Evolutionary conservation across 2,888 invertebrate species (phyloP).

Genomic region (Odontothrips loti): DNA sequence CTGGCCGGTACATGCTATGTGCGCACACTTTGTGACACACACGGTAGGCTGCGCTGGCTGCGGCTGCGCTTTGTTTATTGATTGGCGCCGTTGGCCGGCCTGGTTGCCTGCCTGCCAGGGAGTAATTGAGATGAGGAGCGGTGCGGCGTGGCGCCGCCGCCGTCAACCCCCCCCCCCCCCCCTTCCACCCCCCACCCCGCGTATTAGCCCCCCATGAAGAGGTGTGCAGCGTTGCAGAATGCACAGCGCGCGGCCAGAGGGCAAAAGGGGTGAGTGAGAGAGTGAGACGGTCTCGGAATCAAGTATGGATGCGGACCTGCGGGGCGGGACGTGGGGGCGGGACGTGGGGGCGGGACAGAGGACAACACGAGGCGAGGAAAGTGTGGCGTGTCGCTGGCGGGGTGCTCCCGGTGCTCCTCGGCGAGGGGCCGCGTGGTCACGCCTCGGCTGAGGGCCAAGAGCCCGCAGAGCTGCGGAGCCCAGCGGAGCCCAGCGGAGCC

Average conservation of each 20-base stretch:
- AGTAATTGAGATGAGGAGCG: conserved; percentile 1
- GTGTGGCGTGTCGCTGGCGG: too few species aligned
- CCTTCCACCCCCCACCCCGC: background rate
- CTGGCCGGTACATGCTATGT: too few species aligned
- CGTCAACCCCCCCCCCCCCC: background rate
- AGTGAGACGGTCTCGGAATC: background rate
- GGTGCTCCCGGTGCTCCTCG: too few species aligned
- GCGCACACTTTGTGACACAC: too few species aligned
- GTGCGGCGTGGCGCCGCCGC: background rate
- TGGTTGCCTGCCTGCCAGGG: conserved; percentile 3
- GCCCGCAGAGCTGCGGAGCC: too few species aligned
- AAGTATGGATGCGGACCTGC: conserved; percentile 15
- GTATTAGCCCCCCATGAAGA: background rate
- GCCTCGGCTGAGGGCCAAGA: too few species aligned
- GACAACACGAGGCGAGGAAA: too few species aligned
- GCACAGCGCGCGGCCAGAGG: background rate
- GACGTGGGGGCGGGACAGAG: too few species aligned
- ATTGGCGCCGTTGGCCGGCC: background rate
- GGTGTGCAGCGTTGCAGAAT: conserved; percentile 19
- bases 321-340: background rate
- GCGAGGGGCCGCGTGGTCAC: too few species aligned
- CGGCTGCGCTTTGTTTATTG: background rate
- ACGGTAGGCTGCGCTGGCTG: too few species aligned
- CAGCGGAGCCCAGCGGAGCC: too few species aligned
- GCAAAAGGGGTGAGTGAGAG: too few species aligned